A percentile compares a stretch with the other conserved stretches of the same genome.
These are phyloP conservation scores for Clostera curtula DNA, from an alignment of 2,888 invertebrate genomes.

Conservation along the genomic window DNA sequence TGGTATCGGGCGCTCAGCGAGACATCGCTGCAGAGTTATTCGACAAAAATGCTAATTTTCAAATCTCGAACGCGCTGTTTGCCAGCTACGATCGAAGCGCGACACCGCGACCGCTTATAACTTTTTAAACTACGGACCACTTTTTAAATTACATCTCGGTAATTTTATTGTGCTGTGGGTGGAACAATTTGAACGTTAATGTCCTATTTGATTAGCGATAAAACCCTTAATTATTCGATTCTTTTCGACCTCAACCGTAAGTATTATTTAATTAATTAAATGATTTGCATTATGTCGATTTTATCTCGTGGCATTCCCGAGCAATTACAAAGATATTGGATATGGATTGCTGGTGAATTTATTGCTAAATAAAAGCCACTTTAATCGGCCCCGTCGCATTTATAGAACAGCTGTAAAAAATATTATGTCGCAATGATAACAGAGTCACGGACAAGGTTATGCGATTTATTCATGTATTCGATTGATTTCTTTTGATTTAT, in stretches of 20 bases:
- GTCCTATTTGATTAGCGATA: constrained; percentile 40
- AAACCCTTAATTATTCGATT: constrained; percentile 50
- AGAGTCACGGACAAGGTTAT: constrained; percentile 46
- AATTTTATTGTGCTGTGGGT: no score
- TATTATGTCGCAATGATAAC: constrained; percentile 57
- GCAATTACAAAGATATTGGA: constrained; percentile 61
- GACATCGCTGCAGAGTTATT: constrained; percentile 70
- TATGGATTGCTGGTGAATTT: constrained; percentile 57
- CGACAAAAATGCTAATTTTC: constrained; percentile 74
- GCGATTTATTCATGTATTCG: constrained; percentile 67
- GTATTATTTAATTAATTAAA: constrained; percentile 71
- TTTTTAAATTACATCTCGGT: no score
- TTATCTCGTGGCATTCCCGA: constrained; percentile 51
- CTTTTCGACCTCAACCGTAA: constrained; percentile 50
- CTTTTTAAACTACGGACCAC: no score
- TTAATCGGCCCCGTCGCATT: constrained; percentile 41
- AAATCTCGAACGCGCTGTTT: constrained; percentile 64
- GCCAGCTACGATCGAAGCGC: constrained; percentile 57
- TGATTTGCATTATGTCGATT: constrained; percentile 63
- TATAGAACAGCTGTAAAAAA: constrained; percentile 53
- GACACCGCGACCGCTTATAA: no score
- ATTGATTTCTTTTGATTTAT: constrained; percentile 59
- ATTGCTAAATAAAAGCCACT: constrained; percentile 49
- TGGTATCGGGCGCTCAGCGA: constrained; percentile 66
- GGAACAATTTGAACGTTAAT: constrained; percentile 35